phyloP scores from a whole-genome alignment of 2,113 vertebrate species.

The Thermophis baileyi region DNA sequence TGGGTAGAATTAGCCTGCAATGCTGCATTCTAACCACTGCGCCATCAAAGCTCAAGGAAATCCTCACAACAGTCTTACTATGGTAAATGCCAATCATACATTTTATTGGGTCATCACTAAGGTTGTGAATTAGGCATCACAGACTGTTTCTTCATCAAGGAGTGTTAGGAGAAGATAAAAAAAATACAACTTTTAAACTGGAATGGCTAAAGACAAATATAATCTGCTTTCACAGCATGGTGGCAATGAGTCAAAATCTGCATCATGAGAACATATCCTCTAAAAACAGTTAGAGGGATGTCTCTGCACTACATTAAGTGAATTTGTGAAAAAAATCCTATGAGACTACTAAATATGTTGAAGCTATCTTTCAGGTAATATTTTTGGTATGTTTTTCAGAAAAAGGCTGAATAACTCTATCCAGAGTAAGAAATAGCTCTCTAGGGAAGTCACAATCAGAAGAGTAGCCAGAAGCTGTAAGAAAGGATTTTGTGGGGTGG shows the following conservation, averaged over 20 bases:
- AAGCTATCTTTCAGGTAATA: neutral
- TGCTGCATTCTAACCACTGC: neutral
- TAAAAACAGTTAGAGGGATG: neutral
- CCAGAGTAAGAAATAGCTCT: neutral
- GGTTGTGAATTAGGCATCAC: neutral
- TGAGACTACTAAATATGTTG: rapidly evolving
- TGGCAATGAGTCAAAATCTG: neutral
- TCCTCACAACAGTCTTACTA: neutral
- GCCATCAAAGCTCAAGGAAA: neutral
- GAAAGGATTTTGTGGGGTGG: neutral
- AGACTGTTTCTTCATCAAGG: neutral
- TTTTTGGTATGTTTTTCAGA: neutral
- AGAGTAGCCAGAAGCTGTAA: neutral
- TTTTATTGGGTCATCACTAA: neutral
- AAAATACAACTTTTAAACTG: neutral
- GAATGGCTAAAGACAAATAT: neutral
- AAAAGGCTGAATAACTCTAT: neutral
- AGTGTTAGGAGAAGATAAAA: neutral
- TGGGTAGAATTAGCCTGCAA: neutral
- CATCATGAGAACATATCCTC: neutral
- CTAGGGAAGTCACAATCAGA: neutral
- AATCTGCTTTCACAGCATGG: neutral
- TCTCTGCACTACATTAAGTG: neutral
- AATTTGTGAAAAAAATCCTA: neutral
- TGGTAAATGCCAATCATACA: neutral